Evolutionary conservation across 2,888 invertebrate species (phyloP), one percentile per base, ranked within the genome.

Genomic region (Nephrotoma flavescens): DNA sequence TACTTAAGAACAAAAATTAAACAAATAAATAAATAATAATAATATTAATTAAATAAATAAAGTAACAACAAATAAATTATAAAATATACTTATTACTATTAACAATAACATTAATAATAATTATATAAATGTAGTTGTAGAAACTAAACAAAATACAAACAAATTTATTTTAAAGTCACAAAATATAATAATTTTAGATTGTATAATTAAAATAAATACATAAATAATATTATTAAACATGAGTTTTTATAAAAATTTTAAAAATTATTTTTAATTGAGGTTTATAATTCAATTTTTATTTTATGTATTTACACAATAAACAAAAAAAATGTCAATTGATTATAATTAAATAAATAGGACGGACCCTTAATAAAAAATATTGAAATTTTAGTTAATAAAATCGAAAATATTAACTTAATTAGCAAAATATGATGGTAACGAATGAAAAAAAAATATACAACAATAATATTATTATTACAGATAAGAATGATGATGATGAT

Each of bases 1-100:
- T 90, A 97, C 97, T 92, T 94, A 94, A 93, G 15, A 84, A 41
- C 41, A 57, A 52, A 52, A 52, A 31, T 31, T 9, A 57, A 7
- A 12, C n/a, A 47, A 47, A 47, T 47, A 12, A 44, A 9, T 47
- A 47, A 0, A 47, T 47, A 47, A 9, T 11, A 71, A 31, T 71
- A 71, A 31, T 31, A 71, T 31, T 71, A 71, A 71, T 71, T 71
- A 31, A 57, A 57, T 71, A 31, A 71, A 71, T 31, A 9, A 71
- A 71, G 31, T 71, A 71, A 71, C 71, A 71, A 31, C 71, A 71
- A 71, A 71, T 71, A 71, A 71, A 52, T 9, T 71, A 52, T 15
- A 15, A 52, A 52, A 52, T 52, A 31, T 31, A 71, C 19, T 71
- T 71, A 71, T 71, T 71, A 71, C 71, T 31, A 71, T 71, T 71